Base-by-base conservation (phyloP, 2,888 invertebrate genomes). In the Synanthedon formicaeformis region DNA sequence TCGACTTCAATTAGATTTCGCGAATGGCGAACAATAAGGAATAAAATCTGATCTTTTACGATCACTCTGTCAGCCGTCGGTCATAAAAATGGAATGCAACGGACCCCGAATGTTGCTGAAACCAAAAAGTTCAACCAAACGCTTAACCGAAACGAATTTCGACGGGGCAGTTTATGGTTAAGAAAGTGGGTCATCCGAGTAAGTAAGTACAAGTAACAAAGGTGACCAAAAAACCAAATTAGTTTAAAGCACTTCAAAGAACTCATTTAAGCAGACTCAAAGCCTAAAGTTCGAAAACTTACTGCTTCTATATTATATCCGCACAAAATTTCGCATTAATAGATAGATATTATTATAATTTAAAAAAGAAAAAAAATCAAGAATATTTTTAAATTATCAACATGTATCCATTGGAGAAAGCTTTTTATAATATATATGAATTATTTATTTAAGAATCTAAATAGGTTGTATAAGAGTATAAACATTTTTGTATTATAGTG, bases 11-110 rank as follows among this genome's bases (percentile, higher is more conserved):
- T 86, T 85, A 83, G 83, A 82, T 82, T 85, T 86, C 78, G 81
- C 82, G 78, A 82, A 81, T 80, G 75, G 76, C 78, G 85, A 84
- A 86, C 87, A 87, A 87, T 87, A 85, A 86, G 85, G 80, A 81
- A 83, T 87, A 86, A 86, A 87, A 83, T 82, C 66, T 69, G 78
- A 69, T 75, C 82, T 78, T 87, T 87, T 85, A 86, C 83, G 86
- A 84, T 66, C 73, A 57, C 66, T 65, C 73, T 76, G 84, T 81
- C 82, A 80, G 77, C 65, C 80, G 71, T 76, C 73, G 81, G 80
- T 78, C 81, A 72, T 85, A 82, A 86, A 84, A 64, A 60, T 62
- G 75, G 81, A 83, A 84, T 84, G 84, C 84, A 84, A 84, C 81
- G 81, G 81, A 70, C 62, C 66, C 66, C 34, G 50, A 62, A 64